Evolutionary conservation across 1,140 invertebrate species (phyloP), one percentile per base, ranked within the genome.

Genomic region (Steinernema feltiae): DNA sequence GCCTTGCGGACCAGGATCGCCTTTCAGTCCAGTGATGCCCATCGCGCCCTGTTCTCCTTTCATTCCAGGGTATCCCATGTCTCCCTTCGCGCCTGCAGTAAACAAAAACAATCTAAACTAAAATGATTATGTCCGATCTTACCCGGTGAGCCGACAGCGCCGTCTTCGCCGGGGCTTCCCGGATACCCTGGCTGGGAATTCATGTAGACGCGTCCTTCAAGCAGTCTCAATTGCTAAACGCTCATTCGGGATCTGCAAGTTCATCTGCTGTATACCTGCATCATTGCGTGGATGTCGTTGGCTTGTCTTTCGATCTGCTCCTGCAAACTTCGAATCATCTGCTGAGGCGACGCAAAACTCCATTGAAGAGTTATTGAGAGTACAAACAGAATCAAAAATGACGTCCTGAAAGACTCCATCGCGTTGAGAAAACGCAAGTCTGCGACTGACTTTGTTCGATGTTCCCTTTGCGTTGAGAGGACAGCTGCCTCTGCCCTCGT

Each of bases 51-150:
- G 78, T 24, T 79, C 78, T 31, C 78, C 78, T 30, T 79, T 79
- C 76, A 78, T 78, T 41, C 78, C 78, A 48, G 75, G 30, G n/a
- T 72, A 76, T 53, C 78, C 76, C 69, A 78, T 73, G 41, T 78
- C 78, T 72, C 78, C 78, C 63, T 79, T 79, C 3, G 75, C n/a
- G n/a, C n/a, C n/a, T n/a, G n/a, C n/a, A n/a, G n/a, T n/a, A n/a
- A n/a, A n/a, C n/a, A n/a, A n/a, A n/a, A n/a, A n/a, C n/a, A n/a
- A n/a, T n/a, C n/a, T n/a, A n/a, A n/a, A n/a, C n/a, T n/a, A n/a
- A n/a, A n/a, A n/a, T n/a, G n/a, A n/a, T n/a, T n/a, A n/a, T n/a
- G n/a, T n/a, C n/a, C n/a, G n/a, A n/a, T n/a, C n/a, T n/a, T 69
- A 48, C 78, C 78, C 17, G 78, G 78, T 24, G 77, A 74, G 29